These are phyloP conservation scores for Nautilus pompilius DNA, from an alignment of 1,140 invertebrate species.

Conservation along the genomic window DNA sequence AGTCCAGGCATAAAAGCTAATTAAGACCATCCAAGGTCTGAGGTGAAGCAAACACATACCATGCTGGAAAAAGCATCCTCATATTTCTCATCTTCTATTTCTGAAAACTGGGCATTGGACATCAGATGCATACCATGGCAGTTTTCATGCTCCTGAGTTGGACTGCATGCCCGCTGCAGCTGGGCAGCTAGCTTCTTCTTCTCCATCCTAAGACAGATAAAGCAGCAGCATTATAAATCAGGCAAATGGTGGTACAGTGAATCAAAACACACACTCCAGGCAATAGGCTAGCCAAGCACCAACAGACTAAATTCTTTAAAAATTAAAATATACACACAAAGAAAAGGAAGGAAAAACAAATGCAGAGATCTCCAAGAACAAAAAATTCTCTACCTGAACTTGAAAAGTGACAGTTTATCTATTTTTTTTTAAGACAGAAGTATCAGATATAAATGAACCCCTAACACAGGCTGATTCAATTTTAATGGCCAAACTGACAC, in stretches of 20 bases:
- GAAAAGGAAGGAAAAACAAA: not conserved
- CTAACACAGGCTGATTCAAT: no score
- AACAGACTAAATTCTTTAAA: not conserved
- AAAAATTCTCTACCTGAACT: not conserved
- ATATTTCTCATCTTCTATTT: slow-evolving; percentile 12
- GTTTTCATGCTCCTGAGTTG: slow-evolving; percentile 18
- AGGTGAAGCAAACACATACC: no score
- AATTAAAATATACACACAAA: no score
- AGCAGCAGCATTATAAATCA: not conserved
- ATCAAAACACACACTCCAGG: not conserved
- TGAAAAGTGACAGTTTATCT: no score
- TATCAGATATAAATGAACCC: no score
- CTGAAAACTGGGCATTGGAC: slow-evolving; percentile 17
- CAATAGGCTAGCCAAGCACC: not conserved
- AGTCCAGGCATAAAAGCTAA: no score
- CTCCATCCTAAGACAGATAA: slow-evolving; percentile 9
- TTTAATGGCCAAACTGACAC: no score
- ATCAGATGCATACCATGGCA: slow-evolving; percentile 1
- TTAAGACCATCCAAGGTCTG: no score
- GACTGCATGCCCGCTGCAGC: slow-evolving; percentile 26
- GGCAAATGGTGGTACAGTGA: no score
- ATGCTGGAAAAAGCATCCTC: not conserved
- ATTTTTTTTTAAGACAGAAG: no score
- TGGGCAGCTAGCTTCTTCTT: slow-evolving; percentile 33
- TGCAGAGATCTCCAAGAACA: not conserved